A percentile compares a stretch with the other conserved stretches of the same genome.
Conservation (phyloP, 2,797 vertebrate genomes). For the Orientallactaga sibirica region DNA sequence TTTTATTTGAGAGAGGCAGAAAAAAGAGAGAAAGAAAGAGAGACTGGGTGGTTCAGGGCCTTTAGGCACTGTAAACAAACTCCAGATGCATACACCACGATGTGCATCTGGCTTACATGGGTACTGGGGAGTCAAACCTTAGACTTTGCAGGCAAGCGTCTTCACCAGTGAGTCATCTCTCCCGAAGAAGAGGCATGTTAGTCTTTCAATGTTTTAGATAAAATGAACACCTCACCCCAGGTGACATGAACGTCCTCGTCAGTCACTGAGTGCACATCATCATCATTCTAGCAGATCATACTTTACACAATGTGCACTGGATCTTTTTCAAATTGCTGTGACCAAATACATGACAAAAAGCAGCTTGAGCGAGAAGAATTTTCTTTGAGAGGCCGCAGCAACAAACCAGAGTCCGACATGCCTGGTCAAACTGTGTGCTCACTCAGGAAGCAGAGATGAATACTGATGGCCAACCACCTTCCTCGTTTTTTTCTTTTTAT, state of each 20-base stretch:
- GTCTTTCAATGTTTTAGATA: conserved; percentile 14
- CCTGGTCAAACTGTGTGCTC: too few relatives aligned
- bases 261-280: background rate
- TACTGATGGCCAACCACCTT: too few relatives aligned
- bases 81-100: too few relatives aligned
- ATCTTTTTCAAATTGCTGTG: background rate
- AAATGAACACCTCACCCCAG: conserved; percentile 34
- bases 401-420: too few relatives aligned
- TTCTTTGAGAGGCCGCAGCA: background rate
- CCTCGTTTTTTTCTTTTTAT: too few relatives aligned
- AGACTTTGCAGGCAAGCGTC: background rate
- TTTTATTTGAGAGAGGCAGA: too few relatives aligned
- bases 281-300: background rate
- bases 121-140: background rate
- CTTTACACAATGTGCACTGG: background rate
- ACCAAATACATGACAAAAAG: background rate
- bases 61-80: too few relatives aligned
- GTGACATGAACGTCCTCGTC: background rate
- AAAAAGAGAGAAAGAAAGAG: too few relatives aligned
- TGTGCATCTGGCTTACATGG: too few relatives aligned
- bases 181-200: background rate
- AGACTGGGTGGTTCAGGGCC: too few relatives aligned
- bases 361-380: background rate
- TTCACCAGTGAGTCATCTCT: background rate
- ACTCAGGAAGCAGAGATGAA: too few relatives aligned